phyloP scores from a whole-genome alignment of 1,140 invertebrate genomes.

The Drosophila suzukii region DNA sequence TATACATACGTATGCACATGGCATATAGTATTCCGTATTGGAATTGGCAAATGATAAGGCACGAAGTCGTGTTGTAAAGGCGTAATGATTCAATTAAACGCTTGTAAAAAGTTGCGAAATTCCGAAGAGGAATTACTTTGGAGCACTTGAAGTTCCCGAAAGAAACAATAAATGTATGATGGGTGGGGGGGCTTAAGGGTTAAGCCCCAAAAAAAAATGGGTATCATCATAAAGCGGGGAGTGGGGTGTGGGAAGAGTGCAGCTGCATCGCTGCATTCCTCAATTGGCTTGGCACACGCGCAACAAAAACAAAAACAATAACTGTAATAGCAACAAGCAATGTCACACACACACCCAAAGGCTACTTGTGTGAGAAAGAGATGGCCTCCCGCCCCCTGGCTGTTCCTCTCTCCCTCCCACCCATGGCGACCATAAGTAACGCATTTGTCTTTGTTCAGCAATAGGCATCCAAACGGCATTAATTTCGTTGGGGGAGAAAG shows the following conservation, averaged over 20 bases:
- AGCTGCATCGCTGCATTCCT: constrained; percentile 60
- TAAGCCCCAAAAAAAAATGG: constrained; percentile 30
- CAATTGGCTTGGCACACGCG: constrained; percentile 75
- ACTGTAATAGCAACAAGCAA: constrained; percentile 59
- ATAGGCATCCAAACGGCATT: constrained; percentile 47
- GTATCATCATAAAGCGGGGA: constrained; percentile 12
- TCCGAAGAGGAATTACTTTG: background rate
- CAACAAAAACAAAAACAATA: constrained; percentile 45
- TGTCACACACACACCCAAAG: constrained; percentile 49
- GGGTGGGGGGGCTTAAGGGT: constrained; percentile 7
- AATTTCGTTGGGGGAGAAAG: constrained; percentile 8
- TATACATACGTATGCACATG: constrained; percentile 2
- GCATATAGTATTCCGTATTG: constrained; percentile 18
- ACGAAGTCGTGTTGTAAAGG: constrained; percentile 28
- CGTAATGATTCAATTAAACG: constrained; percentile 42
- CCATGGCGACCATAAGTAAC: constrained; percentile 32
- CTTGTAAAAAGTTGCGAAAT: constrained; percentile 23
- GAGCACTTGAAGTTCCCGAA: background rate
- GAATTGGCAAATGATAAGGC: constrained; percentile 39
- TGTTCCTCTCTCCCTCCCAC: constrained; percentile 7
- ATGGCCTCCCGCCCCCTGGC: background rate
- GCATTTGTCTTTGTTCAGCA: constrained; percentile 72
- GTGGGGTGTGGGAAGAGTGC: constrained; percentile 9
- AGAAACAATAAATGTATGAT: background rate
- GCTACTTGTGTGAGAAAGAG: constrained; percentile 8